phyloP scores from a whole-genome alignment of 2,113 vertebrate species.

The Hyla sarda region DNA sequence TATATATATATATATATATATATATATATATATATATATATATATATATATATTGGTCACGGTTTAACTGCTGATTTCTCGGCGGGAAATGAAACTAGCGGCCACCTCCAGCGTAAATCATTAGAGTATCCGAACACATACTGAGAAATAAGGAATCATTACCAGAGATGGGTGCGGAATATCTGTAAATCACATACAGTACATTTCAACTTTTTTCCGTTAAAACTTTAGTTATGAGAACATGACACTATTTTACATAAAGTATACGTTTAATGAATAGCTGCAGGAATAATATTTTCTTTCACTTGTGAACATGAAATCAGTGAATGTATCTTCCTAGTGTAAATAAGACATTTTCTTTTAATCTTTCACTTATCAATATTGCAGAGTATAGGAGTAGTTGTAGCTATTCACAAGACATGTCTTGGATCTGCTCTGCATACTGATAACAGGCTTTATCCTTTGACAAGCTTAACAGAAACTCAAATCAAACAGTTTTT shows the following conservation, averaged over 20 bases:
- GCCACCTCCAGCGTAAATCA: neutral
- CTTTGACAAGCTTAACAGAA: neutral
- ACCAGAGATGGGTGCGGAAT: neutral
- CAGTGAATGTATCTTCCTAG: neutral
- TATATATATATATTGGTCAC: neutral
- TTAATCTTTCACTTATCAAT: constrained; percentile 4
- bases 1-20: no score
- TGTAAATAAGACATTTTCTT: neutral
- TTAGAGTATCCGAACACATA: neutral
- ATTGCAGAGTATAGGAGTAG: constrained; percentile 1
- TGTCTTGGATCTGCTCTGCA: neutral
- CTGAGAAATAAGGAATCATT: neutral
- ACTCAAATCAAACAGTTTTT: constrained; percentile 18
- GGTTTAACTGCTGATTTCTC: neutral
- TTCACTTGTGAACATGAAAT: neutral
- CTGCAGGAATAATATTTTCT: neutral
- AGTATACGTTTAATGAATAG: neutral
- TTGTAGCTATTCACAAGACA: neutral
- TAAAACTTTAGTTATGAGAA: neutral
- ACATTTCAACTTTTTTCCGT: neutral
- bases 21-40: no score
- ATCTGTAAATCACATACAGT: neutral
- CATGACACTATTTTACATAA: neutral
- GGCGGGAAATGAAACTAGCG: neutral
- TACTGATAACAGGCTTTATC: neutral